Base-by-base conservation (phyloP, 2,888 invertebrate genomes). In the Diaperis boleti region DNA sequence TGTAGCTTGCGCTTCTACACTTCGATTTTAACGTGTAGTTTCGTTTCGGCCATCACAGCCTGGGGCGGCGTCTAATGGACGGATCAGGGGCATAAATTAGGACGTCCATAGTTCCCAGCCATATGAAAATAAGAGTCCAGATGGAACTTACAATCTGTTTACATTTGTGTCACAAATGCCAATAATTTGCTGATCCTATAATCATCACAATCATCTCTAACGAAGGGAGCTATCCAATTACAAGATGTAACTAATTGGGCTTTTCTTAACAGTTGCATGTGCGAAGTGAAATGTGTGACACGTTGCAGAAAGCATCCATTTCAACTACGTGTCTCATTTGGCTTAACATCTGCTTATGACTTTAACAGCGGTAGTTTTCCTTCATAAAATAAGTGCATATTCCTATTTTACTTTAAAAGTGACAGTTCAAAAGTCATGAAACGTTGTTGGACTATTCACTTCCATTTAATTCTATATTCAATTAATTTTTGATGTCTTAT, bases 101-200 rank as follows among this genome's bases (percentile, higher is more conserved):
- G n/a, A n/a, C n/a, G n/a, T n/a, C n/a, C n/a, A n/a, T n/a, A n/a
- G n/a, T n/a, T n/a, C n/a, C n/a, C n/a, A n/a, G n/a, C n/a, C n/a
- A n/a, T n/a, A 41, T 29, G 29, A 26, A 54, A 26, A 26, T 26
- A n/a, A n/a, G n/a, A n/a, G n/a, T 26, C 26, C 26, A 26, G 26
- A n/a, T 26, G 26, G 3, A 26, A 26, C 1, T 8, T 5, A 26
- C 26, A 26, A 26, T 26, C n/a, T n/a, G n/a, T n/a, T n/a, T n/a
- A n/a, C n/a, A n/a, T n/a, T n/a, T n/a, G n/a, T n/a, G n/a, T n/a
- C n/a, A n/a, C n/a, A n/a, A n/a, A n/a, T n/a, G n/a, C n/a, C n/a
- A n/a, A n/a, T n/a, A n/a, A n/a, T 26, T 26, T 5, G 26, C 26
- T 20, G 6, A 20, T 26, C n/a, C 26, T 5, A 26, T 26, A 26